A percentile compares a stretch with the other conserved stretches of the same genome.
Conservation (phyloP, 2,113 vertebrate genomes). For the Callionymus lyra region DNA sequence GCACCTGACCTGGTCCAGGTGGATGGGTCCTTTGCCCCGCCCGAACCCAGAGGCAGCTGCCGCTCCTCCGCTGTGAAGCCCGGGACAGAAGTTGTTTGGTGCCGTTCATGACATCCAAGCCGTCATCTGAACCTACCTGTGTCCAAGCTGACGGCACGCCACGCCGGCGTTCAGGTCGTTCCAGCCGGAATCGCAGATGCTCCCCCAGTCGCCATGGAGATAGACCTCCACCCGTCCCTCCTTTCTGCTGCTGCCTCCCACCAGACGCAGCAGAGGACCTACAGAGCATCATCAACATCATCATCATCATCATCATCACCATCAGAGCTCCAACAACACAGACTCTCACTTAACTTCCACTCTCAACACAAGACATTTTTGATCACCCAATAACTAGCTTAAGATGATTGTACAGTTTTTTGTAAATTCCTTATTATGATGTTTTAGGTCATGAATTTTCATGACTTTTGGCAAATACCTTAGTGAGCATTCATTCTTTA, state of each 20-base stretch:
- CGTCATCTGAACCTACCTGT: conserved; percentile 44
- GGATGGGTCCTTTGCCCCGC: conserved; percentile 73
- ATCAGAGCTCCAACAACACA: too few relatives aligned
- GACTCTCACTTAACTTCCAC: too few relatives aligned
- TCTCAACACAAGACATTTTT: too few relatives aligned
- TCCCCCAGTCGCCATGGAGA: conserved; percentile 70
- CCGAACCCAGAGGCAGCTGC: conserved; percentile 72
- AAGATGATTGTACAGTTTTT: too few relatives aligned
- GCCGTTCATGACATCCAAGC: not conserved
- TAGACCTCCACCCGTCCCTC: conserved; percentile 74
- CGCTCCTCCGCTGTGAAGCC: conserved; percentile 66
- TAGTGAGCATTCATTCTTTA: too few relatives aligned
- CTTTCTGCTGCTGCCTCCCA: conserved; percentile 56
- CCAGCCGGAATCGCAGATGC: conserved; percentile 72
- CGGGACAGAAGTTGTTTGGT: too few relatives aligned
- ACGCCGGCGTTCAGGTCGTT: conserved; percentile 67
- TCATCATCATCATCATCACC: too few relatives aligned
- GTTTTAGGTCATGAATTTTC: too few relatives aligned
- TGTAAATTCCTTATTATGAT: too few relatives aligned
- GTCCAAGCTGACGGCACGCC: conserved; percentile 72
- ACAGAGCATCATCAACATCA: not conserved
- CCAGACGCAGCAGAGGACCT: conserved; percentile 67
- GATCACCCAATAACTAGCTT: too few relatives aligned
- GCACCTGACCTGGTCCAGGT: conserved; percentile 78
- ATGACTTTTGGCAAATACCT: too few relatives aligned